These are phyloP conservation scores for Ctenopoma kingsleyae DNA, from an alignment of 2,797 vertebrate species.

Conservation along the genomic window DNA sequence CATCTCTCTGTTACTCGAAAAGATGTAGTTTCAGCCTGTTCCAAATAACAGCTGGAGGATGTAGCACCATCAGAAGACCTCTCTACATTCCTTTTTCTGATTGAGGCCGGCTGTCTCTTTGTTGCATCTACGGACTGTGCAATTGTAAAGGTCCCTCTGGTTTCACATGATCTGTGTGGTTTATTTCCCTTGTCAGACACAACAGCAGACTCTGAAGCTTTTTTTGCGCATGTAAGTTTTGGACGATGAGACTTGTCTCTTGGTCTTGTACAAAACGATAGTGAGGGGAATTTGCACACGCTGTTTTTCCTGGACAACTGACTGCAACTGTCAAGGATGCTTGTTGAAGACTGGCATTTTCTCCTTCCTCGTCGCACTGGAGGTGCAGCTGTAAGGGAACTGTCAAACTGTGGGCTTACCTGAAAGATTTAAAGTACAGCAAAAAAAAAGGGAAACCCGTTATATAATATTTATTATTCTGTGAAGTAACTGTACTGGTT, in stretches of 20 bases:
- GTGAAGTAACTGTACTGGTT: not conserved
- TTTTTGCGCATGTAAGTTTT: constrained; percentile 31
- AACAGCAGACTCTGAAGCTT: constrained; percentile 12
- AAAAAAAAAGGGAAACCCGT: not conserved
- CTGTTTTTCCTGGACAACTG: constrained; percentile 69
- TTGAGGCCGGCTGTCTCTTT: constrained; percentile 12
- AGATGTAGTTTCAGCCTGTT: constrained; percentile 13
- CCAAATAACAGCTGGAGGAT: constrained; percentile 25
- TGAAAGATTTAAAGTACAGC: constrained; percentile 56
- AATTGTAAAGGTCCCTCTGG: constrained; percentile 19
- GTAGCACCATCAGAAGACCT: constrained; percentile 10
- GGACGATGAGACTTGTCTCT: constrained; percentile 34
- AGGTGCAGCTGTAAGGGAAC: constrained; percentile 43
- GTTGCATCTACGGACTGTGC: constrained; percentile 32
- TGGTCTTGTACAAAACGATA: constrained; percentile 81
- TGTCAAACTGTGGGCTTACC: constrained; percentile 91
- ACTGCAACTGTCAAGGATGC: constrained; percentile 56
- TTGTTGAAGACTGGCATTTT: constrained; percentile 57
- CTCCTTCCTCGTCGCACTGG: constrained; percentile 65
- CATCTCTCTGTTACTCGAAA: constrained; percentile 8
- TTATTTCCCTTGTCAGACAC: constrained; percentile 25
- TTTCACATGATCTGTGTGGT: constrained; percentile 7
- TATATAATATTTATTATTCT: not conserved
- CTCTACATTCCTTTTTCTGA: constrained; percentile 35
- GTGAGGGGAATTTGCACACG: constrained; percentile 82